Conservation (phyloP, 1,140 invertebrate species). For the Drosophila bocqueti region DNA sequence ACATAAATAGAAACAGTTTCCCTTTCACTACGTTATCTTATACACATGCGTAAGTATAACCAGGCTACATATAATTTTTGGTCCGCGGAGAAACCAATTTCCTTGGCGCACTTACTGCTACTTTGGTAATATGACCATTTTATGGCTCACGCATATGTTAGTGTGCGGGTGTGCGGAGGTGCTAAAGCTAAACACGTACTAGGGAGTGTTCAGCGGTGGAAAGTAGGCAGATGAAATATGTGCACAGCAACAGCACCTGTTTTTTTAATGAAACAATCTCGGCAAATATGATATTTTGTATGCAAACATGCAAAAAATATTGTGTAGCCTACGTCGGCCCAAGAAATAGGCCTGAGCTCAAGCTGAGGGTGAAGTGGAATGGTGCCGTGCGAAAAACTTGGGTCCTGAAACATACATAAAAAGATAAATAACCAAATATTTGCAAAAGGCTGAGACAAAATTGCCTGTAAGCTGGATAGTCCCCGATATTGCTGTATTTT, state of each 20-base stretch:
- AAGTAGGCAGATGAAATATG: slow-evolving; percentile 53
- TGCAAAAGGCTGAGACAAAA: slow-evolving; percentile 61
- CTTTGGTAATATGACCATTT: slow-evolving; percentile 80
- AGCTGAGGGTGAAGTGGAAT: slow-evolving; percentile 28
- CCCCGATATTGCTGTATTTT: slow-evolving; percentile 1
- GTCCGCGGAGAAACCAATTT: slow-evolving; percentile 80
- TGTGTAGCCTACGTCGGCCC: slow-evolving; percentile 55
- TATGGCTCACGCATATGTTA: slow-evolving; percentile 75
- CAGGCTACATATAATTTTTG: slow-evolving; percentile 51
- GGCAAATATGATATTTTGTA: slow-evolving; percentile 83
- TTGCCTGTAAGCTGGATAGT: slow-evolving; percentile 19
- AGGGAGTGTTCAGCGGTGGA: slow-evolving; percentile 11
- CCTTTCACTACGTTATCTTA: slow-evolving; percentile 24
- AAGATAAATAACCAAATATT: slow-evolving; percentile 81
- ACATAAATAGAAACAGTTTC: slow-evolving; percentile 58
- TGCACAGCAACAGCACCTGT: slow-evolving; percentile 57
- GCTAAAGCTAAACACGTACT: slow-evolving; percentile 82
- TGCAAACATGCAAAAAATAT: slow-evolving; percentile 84
- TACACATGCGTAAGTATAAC: slow-evolving; percentile 2
- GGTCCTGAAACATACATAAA: slow-evolving; percentile 59
- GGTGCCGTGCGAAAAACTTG: slow-evolving; percentile 9
- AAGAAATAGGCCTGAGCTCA: slow-evolving; percentile 62
- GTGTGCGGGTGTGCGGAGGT: slow-evolving; percentile 48
- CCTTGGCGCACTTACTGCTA: slow-evolving; percentile 68
- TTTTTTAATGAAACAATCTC: slow-evolving; percentile 83